Evolutionary conservation across 2,797 vertebrate genomes (phyloP).

Genomic region (Neosilurus hyrtlii): DNA sequence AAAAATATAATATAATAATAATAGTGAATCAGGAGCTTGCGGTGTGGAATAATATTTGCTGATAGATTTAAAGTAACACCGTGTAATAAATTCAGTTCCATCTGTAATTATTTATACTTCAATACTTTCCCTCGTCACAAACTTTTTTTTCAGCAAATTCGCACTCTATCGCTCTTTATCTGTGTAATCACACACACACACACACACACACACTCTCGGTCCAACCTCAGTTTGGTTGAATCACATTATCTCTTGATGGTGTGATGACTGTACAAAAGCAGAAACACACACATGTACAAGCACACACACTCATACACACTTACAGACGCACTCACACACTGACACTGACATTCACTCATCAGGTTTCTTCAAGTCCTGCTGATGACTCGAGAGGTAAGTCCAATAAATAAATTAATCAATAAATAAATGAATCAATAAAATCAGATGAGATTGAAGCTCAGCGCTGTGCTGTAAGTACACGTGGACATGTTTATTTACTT

Average conservation of each 20-base stretch:
- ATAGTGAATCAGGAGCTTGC: not conserved
- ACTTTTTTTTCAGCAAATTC: too few relatives aligned
- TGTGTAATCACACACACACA: slow-evolving; percentile 8
- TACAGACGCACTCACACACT: not conserved
- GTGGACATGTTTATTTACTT: not conserved
- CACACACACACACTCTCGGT: slow-evolving; percentile 6
- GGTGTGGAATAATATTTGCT: not conserved
- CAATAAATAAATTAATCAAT: not conserved
- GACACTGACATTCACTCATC: not conserved
- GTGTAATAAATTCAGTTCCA: not conserved
- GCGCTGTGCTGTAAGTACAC: not conserved
- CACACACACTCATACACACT: slow-evolving; percentile 11
- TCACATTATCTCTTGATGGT: slow-evolving; percentile 62
- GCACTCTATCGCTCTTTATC: not conserved
- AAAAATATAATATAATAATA: too few relatives aligned
- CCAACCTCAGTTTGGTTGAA: slow-evolving; percentile 54
- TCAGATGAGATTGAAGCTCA: not conserved
- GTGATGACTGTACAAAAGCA: slow-evolving; percentile 53
- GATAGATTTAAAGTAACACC: not conserved
- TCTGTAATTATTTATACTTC: not conserved
- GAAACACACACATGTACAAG: not conserved
- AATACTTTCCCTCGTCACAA: not conserved
- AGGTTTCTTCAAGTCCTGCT: slow-evolving; percentile 10
- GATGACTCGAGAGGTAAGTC: slow-evolving; percentile 26
- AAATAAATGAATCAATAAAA: not conserved